Base-by-base conservation (phyloP, 2,888 invertebrate species). In the Tetragonula carbonaria region DNA sequence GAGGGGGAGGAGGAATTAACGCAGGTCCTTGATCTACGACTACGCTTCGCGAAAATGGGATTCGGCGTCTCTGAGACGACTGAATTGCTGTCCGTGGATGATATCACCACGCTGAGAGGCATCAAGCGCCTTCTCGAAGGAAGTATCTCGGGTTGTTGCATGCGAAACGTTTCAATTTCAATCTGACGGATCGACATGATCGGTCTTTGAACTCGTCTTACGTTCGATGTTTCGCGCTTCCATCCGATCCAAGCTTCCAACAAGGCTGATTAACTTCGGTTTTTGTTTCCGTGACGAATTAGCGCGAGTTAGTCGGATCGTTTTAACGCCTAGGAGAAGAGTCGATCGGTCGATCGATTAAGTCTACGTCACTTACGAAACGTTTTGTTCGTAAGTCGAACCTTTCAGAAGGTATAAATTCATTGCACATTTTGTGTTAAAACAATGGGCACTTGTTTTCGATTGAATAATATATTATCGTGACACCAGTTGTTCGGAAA, bases 21-120 rank as follows among this genome's bases (percentile, higher is more conserved):
- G 71, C 70, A 6, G 68, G 73, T 28, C 55, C 82, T 83, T 82
- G 83, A 82, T 83, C 82, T 16, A 50, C 57, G 63, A 82, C 38
- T 55, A 28, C 28, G 57, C 62, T 67, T n/a, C 4, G 4, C 50
- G 67, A 67, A 62, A 83, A 82, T 38, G 55, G 55, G 23, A 66
- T 57, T 62, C 23, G 4, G 33, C 18, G 4, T 50, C 51, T 62
- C 18, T 21, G 4, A 16, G 53, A n/a, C 53, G 53, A n/a, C 53
- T 38, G 50, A 53, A 51, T 53, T 33, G 51, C 51, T 63, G 28
- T 33, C 57, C 8, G 33, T 28, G 23, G 65, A 21, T n/a, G 18
- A 75, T 76, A 28, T 28, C 16, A 28, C 28, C 8, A 11, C 0
- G 45, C 16, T 21, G 53, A 16, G 11, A n/a, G 33, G 53, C 45